Conservation (phyloP, 2,797 vertebrate species). For the Lacerta bilineata region DNA sequence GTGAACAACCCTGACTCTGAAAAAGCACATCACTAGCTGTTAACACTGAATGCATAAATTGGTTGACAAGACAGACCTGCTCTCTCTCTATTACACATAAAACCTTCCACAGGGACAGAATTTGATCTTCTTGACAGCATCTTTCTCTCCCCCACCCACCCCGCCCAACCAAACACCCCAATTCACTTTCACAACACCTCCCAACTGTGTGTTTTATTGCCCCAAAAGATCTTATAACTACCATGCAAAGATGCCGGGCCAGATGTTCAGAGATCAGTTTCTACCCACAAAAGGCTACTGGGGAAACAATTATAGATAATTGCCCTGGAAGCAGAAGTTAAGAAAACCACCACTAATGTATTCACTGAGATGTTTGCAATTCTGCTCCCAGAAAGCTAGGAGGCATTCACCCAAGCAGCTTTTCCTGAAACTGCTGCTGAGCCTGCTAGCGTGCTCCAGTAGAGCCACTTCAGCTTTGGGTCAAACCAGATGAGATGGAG, state of each 20-base stretch:
- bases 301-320: background rate
- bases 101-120: background rate
- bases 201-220: background rate
- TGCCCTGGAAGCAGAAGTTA: background rate
- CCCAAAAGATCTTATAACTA: background rate
- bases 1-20: background rate
- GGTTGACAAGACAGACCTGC: background rate
- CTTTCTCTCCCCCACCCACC: background rate
- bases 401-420: background rate
- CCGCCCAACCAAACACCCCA: background rate
- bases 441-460: background rate
- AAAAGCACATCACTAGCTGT: background rate
- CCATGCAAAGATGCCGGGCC: background rate
- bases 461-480: background rate
- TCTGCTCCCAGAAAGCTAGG: background rate
- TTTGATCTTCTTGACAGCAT: background rate
- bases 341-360: background rate
- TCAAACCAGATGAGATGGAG: background rate
- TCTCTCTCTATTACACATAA: background rate
- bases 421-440: background rate
- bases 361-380: background rate
- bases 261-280: constrained; percentile 1
- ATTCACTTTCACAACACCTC: background rate
- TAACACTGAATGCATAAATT: background rate
- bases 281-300: background rate